Evolutionary conservation across 2,113 vertebrate species (phyloP), one percentile per base, ranked within the genome.

Genomic region (Phodopus roborovskii): DNA sequence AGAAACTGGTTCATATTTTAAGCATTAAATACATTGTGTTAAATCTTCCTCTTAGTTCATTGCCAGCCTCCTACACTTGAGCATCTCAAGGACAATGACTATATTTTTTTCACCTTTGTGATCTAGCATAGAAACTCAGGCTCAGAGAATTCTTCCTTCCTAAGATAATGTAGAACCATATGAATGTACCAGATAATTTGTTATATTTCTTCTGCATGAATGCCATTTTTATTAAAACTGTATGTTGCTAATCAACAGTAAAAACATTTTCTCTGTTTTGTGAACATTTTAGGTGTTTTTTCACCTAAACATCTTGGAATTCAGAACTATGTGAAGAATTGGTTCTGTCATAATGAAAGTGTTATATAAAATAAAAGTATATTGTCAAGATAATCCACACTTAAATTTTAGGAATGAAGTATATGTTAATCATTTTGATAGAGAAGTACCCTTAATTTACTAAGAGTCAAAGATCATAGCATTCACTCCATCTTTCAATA

Each of bases 21-120:
- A 74, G 11, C 13, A 79, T 16, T 74, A 58, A 90, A 5, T 70
- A 33, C 20, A 28, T 36, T 88, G 22, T 33, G 42, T 79, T 88
- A 70, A 95, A 91, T 78, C 64, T 56, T 78, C 2, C 26, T 30
- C n/a, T 78, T 58, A 15, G 36, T 90, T 48, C 75, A 2, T 22
- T 42, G 12, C 17, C 39, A 84, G 30, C 2, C 2, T 81, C 68
- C 3, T 79, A 8, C 17, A 62, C 20, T 70, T 15, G 66, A 79
- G 4, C 5, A 68, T 71, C 42, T 96, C 84, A 96, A 90, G 74
- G 73, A 90, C 48, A 92, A 87, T 33, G 12, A 79, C 28, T 58
- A 33, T 78, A 26, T 75, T 92, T 91, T 96, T 24, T 68, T 95
- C 58, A 83, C 60, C 42, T 89, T 79, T 90, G 1, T 83, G 81